Evolutionary conservation across 2,888 invertebrate species (phyloP), one percentile per base, ranked within the genome.

Genomic region (Panopea generosa): DNA sequence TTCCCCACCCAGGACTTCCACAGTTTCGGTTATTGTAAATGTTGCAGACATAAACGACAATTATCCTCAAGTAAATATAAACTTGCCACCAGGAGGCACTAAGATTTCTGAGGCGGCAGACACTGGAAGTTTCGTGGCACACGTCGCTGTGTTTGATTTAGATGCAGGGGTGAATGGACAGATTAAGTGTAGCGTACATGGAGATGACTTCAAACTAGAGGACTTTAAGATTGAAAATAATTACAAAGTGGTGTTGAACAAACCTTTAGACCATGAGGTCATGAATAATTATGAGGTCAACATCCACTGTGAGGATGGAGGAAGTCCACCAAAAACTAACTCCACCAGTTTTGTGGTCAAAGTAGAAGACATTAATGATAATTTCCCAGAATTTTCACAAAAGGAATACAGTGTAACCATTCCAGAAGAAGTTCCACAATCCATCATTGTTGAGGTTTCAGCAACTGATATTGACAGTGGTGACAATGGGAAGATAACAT

Each of bases 71-170:
- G 94, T 96, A 0, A 96, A 96, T 84, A 96, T 96, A 20, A 96
- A 97, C 92, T 93, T 98, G 63, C 95, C 97, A 83, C 95, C 95
- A 85, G 98, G 98, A 90, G 95, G 95, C 2, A 92, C 92, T 22
- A 78, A 86, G 45, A 91, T 92, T 11, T 69, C 77, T 2, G 93
- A 93, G 82, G 86, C 98, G 92, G 97, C 98, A 0, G 95, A 95
- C 62, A 97, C 97, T 90, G 97, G 97, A 33, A 96, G 97, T 38
- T 96, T 98, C 26, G 98, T 99, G 1, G 98, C 98, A 0, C 98
- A 98, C 9, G 97, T 99, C 14, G 97, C 97, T 0, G 97, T 98
- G 11, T 85, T 82, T 18, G 90, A 90, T 71, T 38, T 60, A 0
- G 89, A 89, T 77, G 81, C 77, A 26, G 90, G 87, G 1, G 63